Evolutionary conservation across 2,888 invertebrate species (phyloP).

Genomic region (Rhamnusium bicolor): DNA sequence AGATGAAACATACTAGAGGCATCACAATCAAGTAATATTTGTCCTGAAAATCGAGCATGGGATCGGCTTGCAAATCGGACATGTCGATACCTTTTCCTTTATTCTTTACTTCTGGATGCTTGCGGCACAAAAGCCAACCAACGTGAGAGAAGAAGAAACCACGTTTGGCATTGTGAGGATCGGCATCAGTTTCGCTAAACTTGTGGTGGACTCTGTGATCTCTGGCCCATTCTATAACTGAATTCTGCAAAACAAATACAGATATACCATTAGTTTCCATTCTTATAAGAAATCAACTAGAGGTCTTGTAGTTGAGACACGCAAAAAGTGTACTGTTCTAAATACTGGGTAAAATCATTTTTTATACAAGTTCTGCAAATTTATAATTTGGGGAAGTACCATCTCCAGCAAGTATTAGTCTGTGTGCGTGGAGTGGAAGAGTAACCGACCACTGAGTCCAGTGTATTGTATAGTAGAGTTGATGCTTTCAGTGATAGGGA

Average conservation of each 20-base stretch:
- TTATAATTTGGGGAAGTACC: too few species aligned
- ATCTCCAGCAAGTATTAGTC: too few species aligned
- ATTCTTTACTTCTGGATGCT: conserved; percentile 90
- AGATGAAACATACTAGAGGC: conserved; percentile 81
- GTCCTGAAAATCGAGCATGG: conserved; percentile 86
- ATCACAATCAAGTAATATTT: conserved; percentile 81
- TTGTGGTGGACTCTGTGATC: conserved; percentile 93
- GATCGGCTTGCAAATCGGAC: conserved; percentile 87
- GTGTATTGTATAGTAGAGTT: too few species aligned
- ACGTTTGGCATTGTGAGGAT: conserved; percentile 87
- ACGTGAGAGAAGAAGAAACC: conserved; percentile 98
- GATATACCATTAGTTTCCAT: too few species aligned
- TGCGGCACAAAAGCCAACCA: conserved; percentile 93
- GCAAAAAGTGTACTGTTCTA: too few species aligned
- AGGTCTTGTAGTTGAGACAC: too few species aligned
- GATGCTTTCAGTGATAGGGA: too few species aligned
- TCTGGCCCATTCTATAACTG: conserved; percentile 85
- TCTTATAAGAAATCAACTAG: too few species aligned
- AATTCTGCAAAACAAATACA: conserved; percentile 77
- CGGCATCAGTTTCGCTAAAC: conserved; percentile 92
- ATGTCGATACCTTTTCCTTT: conserved; percentile 91
- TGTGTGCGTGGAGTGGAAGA: too few species aligned
- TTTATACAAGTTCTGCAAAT: too few species aligned
- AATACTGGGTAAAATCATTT: too few species aligned
- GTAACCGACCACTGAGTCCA: too few species aligned